phyloP scores from a whole-genome alignment of 2,888 invertebrate genomes.

The Aplocera efformata region DNA sequence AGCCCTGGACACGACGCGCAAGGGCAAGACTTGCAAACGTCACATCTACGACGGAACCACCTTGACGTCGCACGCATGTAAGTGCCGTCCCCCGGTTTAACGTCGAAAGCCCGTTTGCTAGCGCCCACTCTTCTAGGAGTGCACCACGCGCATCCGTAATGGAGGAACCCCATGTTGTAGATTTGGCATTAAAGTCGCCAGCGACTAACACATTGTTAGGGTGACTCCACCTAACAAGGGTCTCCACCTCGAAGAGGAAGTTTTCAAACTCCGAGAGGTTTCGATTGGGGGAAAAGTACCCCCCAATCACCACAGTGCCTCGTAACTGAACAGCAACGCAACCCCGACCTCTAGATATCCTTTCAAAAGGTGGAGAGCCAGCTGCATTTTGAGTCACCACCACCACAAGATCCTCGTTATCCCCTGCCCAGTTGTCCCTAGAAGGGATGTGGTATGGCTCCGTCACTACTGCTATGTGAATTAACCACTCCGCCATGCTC shows the following conservation, averaged over 20 bases:
- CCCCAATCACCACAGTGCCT: conserved; percentile 11
- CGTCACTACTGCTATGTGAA: conserved; percentile 17
- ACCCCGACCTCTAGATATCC: conserved; percentile 11
- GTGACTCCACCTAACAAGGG: conserved; percentile 5
- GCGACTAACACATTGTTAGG: conserved; percentile 7
- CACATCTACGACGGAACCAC: conserved; percentile 6
- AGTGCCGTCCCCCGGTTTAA: no score
- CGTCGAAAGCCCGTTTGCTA: no score
- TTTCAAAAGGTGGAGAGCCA: conserved; percentile 6
- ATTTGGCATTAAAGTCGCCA: no score
- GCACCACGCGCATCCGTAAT: no score
- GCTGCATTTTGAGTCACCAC: no score
- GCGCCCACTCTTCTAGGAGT: not conserved
- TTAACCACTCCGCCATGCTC: conserved; percentile 21
- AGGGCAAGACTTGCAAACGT: conserved; percentile 4
- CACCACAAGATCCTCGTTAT: no score
- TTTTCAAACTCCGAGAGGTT: conserved; percentile 23
- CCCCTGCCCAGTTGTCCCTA: no score
- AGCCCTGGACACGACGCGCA: not conserved
- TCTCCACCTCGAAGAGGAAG: conserved; percentile 12
- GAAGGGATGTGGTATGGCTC: conserved; percentile 23
- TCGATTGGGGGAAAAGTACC: conserved; percentile 28
- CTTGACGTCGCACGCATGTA: conserved; percentile 8
- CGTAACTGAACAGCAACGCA: conserved; percentile 11
- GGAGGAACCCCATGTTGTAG: conserved; percentile 24